Base-by-base conservation (phyloP, 2,797 vertebrate species). In the Syndactyla subalaris region DNA sequence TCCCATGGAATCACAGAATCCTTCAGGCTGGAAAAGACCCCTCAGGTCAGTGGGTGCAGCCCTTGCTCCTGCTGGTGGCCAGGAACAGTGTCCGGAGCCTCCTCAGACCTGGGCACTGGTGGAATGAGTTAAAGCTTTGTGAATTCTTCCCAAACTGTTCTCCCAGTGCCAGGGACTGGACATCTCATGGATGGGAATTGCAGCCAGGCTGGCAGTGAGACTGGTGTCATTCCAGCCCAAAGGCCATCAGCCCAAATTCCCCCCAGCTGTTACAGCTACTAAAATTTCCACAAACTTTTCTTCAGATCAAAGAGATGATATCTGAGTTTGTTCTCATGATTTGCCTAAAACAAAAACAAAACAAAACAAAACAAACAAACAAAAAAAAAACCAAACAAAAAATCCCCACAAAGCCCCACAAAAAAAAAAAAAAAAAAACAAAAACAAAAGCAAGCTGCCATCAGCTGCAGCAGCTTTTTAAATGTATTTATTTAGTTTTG, bases 181-280 rank as follows among this genome's bases (percentile, higher is more conserved):
- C 18, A 7, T 12, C 41, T 41, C 41, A 6, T 0, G 3, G 4
- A 6, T 2, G 36, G 41, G 7, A n/a, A 1, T 2, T 19, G 36
- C 36, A 39, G 9, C 9, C 71, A 38, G 26, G 36, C 78, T 9
- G 36, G 34, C 36, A 48, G 61, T 34, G 18, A n/a, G 30, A 14
- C 10, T 4, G 32, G 13, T 61, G n/a, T 20, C 48, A 5, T 46
- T 48, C 7, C 48, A 38, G 26, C 7, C 8, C n/a, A 16, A n/a
- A 59, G n/a, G 46, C 29, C 34, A 17, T 0, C 61, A 29, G 73
- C 77, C 84, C 84, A 14, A 29, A 43, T 2, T 46, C 76, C 46
- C 22, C 52, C 10, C 41, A 22, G 32, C 80, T 22, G 29, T 14
- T 15, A 14, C 3, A 22, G 57, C 58, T 65, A 7, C 63, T 27